These are phyloP conservation scores for Odontomyia ornata DNA, from an alignment of 2,888 invertebrate species.

Conservation along the genomic window DNA sequence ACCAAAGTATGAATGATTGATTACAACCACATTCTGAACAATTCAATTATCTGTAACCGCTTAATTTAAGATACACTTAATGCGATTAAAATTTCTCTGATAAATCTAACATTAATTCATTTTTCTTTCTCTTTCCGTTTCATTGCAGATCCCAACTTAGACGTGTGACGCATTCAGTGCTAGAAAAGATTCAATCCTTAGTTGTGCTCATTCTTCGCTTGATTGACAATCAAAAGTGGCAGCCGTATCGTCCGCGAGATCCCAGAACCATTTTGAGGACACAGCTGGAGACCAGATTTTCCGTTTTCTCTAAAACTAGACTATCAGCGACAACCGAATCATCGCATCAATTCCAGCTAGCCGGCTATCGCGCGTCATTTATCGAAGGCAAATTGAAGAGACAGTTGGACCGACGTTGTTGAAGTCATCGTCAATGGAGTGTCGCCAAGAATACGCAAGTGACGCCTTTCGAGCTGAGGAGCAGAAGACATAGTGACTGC, in stretches of 20 bases:
- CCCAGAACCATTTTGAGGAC: not conserved
- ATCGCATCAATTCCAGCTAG: not conserved
- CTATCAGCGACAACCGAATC: not conserved
- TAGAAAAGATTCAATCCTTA: too few relatives aligned
- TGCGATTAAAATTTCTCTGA: too few relatives aligned
- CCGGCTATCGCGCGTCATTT: not conserved
- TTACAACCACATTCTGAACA: too few relatives aligned
- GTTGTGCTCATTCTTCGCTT: not conserved
- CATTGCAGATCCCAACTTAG: too few relatives aligned
- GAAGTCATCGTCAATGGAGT: not conserved
- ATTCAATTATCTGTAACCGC: too few relatives aligned
- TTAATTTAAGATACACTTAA: too few relatives aligned
- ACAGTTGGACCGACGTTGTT: not conserved
- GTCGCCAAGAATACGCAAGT: not conserved
- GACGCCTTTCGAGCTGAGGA: not conserved
- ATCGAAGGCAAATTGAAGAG: not conserved
- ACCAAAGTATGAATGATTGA: too few relatives aligned
- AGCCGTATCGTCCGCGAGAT: not conserved
- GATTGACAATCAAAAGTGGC: slow-evolving; percentile 16
- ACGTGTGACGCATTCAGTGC: too few relatives aligned
- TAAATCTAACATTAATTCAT: too few relatives aligned
- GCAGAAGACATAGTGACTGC: not conserved
- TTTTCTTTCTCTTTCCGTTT: too few relatives aligned
- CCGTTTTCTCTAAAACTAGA: not conserved
- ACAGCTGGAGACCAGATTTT: not conserved